Conservation (phyloP, 2,113 vertebrate genomes). For the Spermophilus dauricus region DNA sequence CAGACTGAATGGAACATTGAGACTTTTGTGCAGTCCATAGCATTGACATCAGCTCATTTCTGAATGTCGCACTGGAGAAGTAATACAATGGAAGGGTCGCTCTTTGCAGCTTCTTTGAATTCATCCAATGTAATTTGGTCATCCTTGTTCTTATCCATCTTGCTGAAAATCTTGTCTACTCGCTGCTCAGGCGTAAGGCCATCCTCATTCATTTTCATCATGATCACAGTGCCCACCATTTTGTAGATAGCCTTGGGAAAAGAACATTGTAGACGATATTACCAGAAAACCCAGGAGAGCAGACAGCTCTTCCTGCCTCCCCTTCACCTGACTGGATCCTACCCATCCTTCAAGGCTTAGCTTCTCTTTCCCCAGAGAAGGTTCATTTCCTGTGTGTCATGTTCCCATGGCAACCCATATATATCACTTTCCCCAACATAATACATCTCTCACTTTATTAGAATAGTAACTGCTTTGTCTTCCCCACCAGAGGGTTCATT, state of each 20-base stretch:
- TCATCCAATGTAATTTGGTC: constrained; percentile 99
- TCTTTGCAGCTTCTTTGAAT: constrained; percentile 99
- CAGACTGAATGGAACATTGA: constrained; percentile 99
- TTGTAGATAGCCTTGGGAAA: constrained; percentile 97
- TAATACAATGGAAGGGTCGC: constrained; percentile 99
- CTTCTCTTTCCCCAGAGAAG: neutral
- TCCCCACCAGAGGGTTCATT: neutral
- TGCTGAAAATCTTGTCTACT: constrained; percentile 99
- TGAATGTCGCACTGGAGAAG: constrained; percentile 99
- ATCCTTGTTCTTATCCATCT: constrained; percentile 99
- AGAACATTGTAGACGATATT: neutral
- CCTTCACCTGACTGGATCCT: neutral
- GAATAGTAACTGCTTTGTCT: neutral
- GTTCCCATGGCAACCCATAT: neutral
- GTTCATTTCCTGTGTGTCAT: neutral
- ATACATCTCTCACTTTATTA: no score
- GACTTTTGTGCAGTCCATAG: constrained; percentile 96
- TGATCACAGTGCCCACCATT: constrained; percentile 99
- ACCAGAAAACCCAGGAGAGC: neutral
- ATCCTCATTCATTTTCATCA: constrained; percentile 99
- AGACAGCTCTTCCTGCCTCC: neutral
- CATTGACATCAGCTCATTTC: constrained; percentile 92
- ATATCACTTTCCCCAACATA: neutral
- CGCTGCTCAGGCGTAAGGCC: constrained; percentile 97
- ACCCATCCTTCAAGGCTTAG: neutral